These are phyloP conservation scores for Chloropsis hardwickii DNA, from an alignment of 2,113 vertebrate species.

Conservation along the genomic window DNA sequence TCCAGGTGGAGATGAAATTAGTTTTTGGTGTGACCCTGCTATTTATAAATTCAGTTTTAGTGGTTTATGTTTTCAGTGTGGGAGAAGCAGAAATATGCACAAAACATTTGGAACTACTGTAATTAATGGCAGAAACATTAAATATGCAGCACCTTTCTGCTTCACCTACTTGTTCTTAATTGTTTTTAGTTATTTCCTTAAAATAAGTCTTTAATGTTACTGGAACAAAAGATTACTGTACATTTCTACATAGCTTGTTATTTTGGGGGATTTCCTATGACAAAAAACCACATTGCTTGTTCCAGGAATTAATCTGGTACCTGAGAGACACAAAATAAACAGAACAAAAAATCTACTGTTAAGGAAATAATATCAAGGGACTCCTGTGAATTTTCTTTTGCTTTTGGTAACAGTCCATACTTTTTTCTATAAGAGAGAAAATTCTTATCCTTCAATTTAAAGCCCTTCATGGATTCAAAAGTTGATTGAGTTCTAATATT, in stretches of 20 bases:
- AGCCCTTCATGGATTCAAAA: not conserved
- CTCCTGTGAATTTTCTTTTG: not conserved
- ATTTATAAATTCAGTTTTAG: not conserved
- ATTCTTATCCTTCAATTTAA: not conserved
- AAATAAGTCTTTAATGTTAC: not conserved
- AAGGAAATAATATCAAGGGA: not conserved
- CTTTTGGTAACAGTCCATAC: not conserved
- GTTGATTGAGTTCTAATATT: not conserved
- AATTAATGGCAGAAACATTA: not conserved
- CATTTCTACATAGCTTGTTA: not conserved
- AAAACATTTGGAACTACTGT: not conserved
- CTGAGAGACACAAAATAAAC: not conserved
- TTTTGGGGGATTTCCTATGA: not conserved
- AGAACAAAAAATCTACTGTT: not conserved
- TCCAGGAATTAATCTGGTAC: not conserved
- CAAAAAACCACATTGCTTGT: not conserved
- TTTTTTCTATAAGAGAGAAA: not conserved
- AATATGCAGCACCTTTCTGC: not conserved
- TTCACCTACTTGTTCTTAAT: not conserved
- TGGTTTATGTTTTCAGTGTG: not conserved
- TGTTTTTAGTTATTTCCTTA: not conserved
- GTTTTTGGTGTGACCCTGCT: not conserved
- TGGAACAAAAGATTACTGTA: not conserved
- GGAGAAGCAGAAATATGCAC: not conserved
- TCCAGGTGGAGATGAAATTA: not conserved